Base-by-base conservation (phyloP, 2,113 vertebrate species). In the Syngnathus typhle region DNA sequence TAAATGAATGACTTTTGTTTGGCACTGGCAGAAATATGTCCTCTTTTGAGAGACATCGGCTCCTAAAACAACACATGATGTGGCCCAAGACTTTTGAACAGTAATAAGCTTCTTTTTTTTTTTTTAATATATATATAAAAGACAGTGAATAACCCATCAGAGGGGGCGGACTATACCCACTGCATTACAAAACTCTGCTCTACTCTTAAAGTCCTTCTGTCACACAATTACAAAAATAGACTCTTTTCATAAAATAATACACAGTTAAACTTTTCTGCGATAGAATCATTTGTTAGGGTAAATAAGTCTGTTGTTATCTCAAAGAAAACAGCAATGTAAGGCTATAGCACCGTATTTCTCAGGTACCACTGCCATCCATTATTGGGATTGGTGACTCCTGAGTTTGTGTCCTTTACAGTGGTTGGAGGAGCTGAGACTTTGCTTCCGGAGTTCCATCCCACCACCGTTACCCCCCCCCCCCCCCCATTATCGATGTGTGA, bases 211-310 rank as follows among this genome's bases (percentile, higher is more conserved):
- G 39, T 73, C 62, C 65, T 61, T 72, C 78, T 1, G 27, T 78
- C 79, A 69, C 64, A 88, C 89, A 52, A 73, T 91, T 92, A 92
- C 85, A 92, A 92, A 92, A 92, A 92, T 91, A 92, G 75, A 91
- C 83, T 83, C 84, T 84, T 89, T 61, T 85, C 88, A 85, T 88
- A 91, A 92, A 91, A 91, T 89, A 89, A 90, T 88, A 86, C 82
- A 90, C 87, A 87, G 79, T 64, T 74, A 85, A 84, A 76, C 78
- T 74, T 86, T 80, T 83, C 74, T 72, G 84, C 87, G 79, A 88
- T 87, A 89, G 87, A 86, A 80, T 88, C 79, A 69, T 88, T 86
- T 90, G 88, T 87, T 82, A 87, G 89, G 81, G 86, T 91, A 88
- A 90, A 89, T 84, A 88, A 90, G 84, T 84, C 84, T 85, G 84